These are phyloP conservation scores for Prunella fulvescens DNA, from an alignment of 2,113 vertebrate species.

Conservation along the genomic window DNA sequence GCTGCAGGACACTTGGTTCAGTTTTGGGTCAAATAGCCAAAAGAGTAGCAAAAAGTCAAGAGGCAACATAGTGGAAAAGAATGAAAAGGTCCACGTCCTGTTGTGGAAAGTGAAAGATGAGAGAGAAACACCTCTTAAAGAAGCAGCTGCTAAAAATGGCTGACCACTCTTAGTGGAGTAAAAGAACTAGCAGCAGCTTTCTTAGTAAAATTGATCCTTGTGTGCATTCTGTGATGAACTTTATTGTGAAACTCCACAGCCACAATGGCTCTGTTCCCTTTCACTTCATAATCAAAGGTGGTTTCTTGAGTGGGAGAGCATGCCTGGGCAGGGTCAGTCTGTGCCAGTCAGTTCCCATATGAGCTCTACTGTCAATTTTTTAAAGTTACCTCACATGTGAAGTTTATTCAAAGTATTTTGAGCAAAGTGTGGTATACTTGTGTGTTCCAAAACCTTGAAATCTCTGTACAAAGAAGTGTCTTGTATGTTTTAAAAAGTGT, in stretches of 20 bases:
- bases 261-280: background rate
- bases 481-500: background rate
- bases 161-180: background rate
- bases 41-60: background rate
- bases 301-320: background rate
- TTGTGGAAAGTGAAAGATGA: background rate
- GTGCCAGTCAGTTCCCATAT: fast-evolving
- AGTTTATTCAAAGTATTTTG: background rate
- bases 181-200: background rate
- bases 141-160: background rate
- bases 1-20: background rate
- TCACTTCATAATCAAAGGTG: background rate
- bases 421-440: background rate
- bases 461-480: background rate
- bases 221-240: background rate
- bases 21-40: background rate
- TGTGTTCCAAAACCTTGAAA: background rate
- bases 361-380: background rate
- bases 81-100: background rate
- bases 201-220: background rate
- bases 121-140: background rate
- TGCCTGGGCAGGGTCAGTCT: background rate
- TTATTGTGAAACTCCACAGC: background rate
- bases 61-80: background rate
- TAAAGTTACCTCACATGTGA: background rate